A percentile compares a stretch with the other conserved stretches of the same genome.
phyloP scores from a whole-genome alignment of 1,140 invertebrate genomes.

The Periplaneta americana region DNA sequence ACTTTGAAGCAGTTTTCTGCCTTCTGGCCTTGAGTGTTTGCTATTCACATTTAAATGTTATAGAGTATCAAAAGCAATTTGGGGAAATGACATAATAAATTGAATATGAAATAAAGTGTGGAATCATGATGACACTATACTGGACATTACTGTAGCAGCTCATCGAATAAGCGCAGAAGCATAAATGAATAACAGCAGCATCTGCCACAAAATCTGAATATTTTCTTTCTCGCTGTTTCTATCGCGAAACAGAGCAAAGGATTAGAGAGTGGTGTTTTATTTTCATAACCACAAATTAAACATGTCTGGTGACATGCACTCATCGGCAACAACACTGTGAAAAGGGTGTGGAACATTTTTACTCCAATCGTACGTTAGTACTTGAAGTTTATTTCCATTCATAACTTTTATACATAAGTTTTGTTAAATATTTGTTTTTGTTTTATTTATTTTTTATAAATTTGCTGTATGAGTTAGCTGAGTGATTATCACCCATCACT shows the following conservation, averaged over 20 bases:
- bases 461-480: not conserved
- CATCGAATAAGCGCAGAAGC: not conserved
- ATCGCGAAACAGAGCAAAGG: not conserved
- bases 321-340: not conserved
- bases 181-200: not conserved
- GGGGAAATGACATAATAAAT: not conserved
- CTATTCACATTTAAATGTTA: not conserved
- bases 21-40: not conserved
- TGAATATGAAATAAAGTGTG: not conserved
- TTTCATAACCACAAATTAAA: not conserved
- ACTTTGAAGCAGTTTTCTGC: not conserved
- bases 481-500: not conserved
- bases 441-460: not conserved
- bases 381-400: not conserved
- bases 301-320: not conserved
- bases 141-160: not conserved
- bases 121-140: not conserved
- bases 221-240: not conserved
- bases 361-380: not conserved
- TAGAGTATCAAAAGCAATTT: not conserved
- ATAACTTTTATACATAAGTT: not conserved
- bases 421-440: not conserved
- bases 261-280: not conserved
- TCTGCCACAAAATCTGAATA: not conserved
- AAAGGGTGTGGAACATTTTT: not conserved